Evolutionary conservation across 2,888 invertebrate genomes (phyloP).

Genomic region (Prostheceraeus crozeri): DNA sequence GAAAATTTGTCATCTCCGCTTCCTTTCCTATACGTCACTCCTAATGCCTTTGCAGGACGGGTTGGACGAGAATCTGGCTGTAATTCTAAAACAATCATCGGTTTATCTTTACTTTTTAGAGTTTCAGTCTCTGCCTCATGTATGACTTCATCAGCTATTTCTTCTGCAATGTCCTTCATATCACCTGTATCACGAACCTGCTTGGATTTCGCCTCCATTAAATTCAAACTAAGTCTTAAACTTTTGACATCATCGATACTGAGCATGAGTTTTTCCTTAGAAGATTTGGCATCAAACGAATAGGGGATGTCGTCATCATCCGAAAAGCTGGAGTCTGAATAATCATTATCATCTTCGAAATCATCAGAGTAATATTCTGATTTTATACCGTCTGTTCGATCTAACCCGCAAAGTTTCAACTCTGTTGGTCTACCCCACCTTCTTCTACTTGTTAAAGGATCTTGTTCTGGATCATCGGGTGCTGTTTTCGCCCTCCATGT

Average conservation of each 20-base stretch:
- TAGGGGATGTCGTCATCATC: conserved; percentile 1
- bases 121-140: neutral
- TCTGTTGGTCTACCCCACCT: too few relatives aligned
- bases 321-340: neutral
- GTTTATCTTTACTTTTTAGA: neutral
- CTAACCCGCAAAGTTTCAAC: too few relatives aligned
- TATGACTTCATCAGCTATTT: conserved; percentile 8
- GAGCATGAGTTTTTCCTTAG: conserved; percentile 1
- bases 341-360: neutral
- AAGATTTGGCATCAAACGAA: neutral
- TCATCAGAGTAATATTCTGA: too few relatives aligned
- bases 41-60: too few relatives aligned
- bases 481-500: too few relatives aligned
- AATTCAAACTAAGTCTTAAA: neutral
- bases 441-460: too few relatives aligned
- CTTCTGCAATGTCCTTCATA: neutral
- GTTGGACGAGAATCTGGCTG: neutral
- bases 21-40: neutral
- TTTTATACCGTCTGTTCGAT: too few relatives aligned
- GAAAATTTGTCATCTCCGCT: too few relatives aligned
- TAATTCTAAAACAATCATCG: conserved; percentile 8
- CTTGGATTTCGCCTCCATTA: neutral
- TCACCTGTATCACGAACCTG: neutral
- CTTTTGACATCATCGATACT: conserved; percentile 14
- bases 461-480: too few relatives aligned